Evolutionary conservation across 2,113 vertebrate species (phyloP).

Genomic region (Anoplopoma fimbria): DNA sequence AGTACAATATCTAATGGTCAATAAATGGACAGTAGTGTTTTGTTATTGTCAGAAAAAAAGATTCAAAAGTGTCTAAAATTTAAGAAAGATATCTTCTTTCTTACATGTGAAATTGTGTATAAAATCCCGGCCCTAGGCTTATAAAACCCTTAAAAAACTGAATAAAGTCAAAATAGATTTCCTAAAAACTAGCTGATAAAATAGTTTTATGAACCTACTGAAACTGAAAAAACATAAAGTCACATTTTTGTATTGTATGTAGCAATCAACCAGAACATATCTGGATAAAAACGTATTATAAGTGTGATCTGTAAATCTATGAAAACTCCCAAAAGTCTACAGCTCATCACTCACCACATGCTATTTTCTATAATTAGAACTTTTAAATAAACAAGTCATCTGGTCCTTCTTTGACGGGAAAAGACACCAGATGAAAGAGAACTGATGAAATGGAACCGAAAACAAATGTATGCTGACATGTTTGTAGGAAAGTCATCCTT

Average conservation of each 20-base stretch:
- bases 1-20: background rate
- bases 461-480: slow-evolving; percentile 20
- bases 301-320: background rate
- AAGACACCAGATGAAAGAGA: slow-evolving; percentile 10
- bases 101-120: background rate
- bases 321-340: background rate
- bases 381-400: background rate
- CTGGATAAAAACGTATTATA: background rate
- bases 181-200: background rate
- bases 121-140: background rate
- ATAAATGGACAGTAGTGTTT: background rate
- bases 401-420: background rate
- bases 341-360: background rate
- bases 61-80: background rate
- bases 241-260: background rate
- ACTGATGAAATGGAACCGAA: slow-evolving; percentile 14
- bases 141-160: background rate
- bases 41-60: background rate
- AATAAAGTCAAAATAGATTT: background rate
- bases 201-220: background rate
- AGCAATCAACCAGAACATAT: background rate
- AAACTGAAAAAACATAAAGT: background rate
- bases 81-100: background rate
- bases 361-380: background rate
- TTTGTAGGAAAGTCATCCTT: slow-evolving; percentile 30